phyloP scores from a whole-genome alignment of 2,113 vertebrate species.

The Raphicerus campestris region DNA sequence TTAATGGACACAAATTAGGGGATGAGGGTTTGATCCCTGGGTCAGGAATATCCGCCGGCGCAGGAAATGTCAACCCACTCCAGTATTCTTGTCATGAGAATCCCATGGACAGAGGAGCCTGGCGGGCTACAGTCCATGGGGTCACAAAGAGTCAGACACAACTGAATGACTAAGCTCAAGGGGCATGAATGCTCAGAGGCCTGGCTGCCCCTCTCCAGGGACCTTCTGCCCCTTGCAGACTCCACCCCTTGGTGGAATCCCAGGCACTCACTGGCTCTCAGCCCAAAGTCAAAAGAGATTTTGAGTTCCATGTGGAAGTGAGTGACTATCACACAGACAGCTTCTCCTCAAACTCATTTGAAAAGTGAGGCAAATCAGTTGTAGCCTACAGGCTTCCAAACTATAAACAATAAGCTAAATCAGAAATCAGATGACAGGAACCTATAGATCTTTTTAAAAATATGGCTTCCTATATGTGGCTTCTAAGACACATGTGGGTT shows the following conservation, averaged over 20 bases:
- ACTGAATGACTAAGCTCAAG: background rate
- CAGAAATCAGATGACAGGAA: background rate
- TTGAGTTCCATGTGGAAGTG: background rate
- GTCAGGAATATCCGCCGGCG: background rate
- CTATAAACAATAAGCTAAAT: background rate
- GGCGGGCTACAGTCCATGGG: background rate
- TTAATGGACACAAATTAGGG: background rate
- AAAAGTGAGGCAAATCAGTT: background rate
- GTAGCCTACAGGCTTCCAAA: background rate
- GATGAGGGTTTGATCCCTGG: accelerated
- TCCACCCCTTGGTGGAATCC: background rate
- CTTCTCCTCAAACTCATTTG: background rate
- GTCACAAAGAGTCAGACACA: background rate
- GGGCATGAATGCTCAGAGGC: background rate
- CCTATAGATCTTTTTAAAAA: background rate
- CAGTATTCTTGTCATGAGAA: background rate
- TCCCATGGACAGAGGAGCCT: background rate
- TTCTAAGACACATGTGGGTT: background rate
- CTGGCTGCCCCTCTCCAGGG: accelerated
- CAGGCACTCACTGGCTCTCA: background rate
- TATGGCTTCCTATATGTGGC: background rate
- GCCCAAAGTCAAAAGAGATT: background rate
- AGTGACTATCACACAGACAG: background rate
- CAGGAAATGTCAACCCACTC: background rate
- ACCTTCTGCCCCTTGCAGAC: background rate